These are phyloP conservation scores for Haliclona indistincta DNA, from an alignment of 37 sponge, comb jelly and placozoan species.

Conservation along the genomic window DNA sequence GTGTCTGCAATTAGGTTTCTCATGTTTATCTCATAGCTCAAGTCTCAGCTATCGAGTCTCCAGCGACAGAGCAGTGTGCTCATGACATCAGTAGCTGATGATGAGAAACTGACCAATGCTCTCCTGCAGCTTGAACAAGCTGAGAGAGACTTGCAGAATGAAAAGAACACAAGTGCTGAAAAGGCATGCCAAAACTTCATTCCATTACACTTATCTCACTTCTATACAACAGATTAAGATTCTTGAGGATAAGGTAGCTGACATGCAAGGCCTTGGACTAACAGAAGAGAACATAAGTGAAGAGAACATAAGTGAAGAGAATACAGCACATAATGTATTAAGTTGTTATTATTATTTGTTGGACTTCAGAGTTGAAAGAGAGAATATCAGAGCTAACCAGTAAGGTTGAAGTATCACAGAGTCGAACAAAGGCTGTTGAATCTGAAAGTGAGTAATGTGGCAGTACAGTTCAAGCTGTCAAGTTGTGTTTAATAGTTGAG, in stretches of 20 bases:
- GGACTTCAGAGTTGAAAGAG: constrained; percentile 65
- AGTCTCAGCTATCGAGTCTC: constrained; percentile 11
- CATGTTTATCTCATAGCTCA: constrained; percentile 3
- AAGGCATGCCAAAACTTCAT: no score
- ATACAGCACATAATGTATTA: not conserved
- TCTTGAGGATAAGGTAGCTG: constrained; percentile 12
- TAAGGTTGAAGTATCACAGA: constrained; percentile 42
- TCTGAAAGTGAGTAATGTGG: constrained; percentile 34
- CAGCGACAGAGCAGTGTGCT: constrained; percentile 43
- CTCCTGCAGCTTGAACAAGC: constrained; percentile 37
- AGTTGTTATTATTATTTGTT: constrained; percentile 3
- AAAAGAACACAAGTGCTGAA: constrained; percentile 15
- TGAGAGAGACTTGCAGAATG: constrained; percentile 13
- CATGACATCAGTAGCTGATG: constrained; percentile 4
- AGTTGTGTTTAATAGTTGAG: constrained; percentile 24
- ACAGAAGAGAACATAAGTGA: constrained; percentile 44
- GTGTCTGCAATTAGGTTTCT: not conserved
- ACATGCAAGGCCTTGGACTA: constrained; percentile 32
- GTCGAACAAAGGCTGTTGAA: constrained; percentile 43
- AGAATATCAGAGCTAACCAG: constrained; percentile 51
- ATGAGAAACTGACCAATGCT: constrained; percentile 35
- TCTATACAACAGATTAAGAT: not conserved
- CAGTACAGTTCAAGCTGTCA: constrained; percentile 1
- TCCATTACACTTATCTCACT: constrained; percentile 5
- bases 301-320: not conserved